Base-by-base conservation (phyloP, 2,113 vertebrate species). In the Toxostoma redivivum region DNA sequence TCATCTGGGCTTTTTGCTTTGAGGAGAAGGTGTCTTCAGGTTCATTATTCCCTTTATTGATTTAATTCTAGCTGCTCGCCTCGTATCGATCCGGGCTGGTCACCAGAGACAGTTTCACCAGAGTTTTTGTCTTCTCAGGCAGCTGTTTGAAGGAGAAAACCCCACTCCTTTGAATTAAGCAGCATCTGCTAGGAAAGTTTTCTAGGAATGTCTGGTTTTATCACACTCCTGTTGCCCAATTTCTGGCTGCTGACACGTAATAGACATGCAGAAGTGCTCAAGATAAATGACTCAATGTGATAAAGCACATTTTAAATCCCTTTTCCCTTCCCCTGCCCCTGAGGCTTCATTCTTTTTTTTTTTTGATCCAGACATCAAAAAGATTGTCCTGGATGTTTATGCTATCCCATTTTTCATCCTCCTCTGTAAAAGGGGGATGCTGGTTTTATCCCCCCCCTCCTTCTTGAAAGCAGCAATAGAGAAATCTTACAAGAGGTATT, bases 41-140 rank as follows among this genome's bases (percentile, higher is more conserved):
- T 81, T 95, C 64, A 66, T 95, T 91, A 90, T 94, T 86, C 67
- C 48, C 21, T 61, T 42, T 88, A 94, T 94, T 77, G 84, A 97
- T 96, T 89, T 81, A 90, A 53, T 81, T 94, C 92, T 90, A 60
- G n/a, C 84, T 78, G 22, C 85, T 91, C 3, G 3, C 42, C 50
- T 92, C 4, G 1, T 62, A 97, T 96, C 44, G 93, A 96, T 84
- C 94, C 30, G 50, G 5, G 10, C 56, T 88, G 35, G 28, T 67
- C 71, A 48, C 66, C 35, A 81, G 82, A 80, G 83, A 51, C 48
- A 21, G 28, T 89, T 80, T 73, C 83, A 42, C 45, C 42, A 18
- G 35, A 65, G 42, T 31, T 88, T 92, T 94, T 90, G 31, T 60
- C 69, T 87, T 86, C 91, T 58, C 70, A 91, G 51, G 23, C 40